Base-by-base conservation (phyloP, 2,113 vertebrate species). In the Platichthys flesus region DNA sequence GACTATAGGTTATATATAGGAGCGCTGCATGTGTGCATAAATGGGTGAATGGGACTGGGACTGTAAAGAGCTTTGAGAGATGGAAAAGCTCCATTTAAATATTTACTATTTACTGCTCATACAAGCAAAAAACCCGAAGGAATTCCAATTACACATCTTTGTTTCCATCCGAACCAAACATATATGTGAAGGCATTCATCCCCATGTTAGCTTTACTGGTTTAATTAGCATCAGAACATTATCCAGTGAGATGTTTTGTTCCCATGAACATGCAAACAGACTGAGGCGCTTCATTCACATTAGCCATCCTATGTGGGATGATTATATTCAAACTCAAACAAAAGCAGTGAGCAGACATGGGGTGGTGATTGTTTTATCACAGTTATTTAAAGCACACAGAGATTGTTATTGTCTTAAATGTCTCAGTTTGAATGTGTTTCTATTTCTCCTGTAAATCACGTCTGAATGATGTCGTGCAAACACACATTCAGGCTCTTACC, bases 281-380 rank as follows among this genome's bases (percentile, higher is more conserved):
- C 35, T 37, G 35, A 9, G 35, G 35, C 35, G 35, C 35, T 42
- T 2, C 18, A 49, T 16, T 49, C 16, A 18, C 47, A 16, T 49
- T 16, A 16, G 15, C 47, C 47, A 6, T 49, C 14, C 7, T 21
- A 3, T 20, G 52, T 54, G 8, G 51, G 51, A 20, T 5, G 78
- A 75, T 73, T 72, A 21, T 60, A 52, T 67, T 23, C 42, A 18
- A 28, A 28, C 20, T 14, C 35, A 51, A 52, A 56, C 26, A 55
- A 16, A 16, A 37, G 47, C 42, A 60, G 58, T 74, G 49, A 74
- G 55, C 3, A 7, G 57, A 65, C 52, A 51, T 18, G 37, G 13
- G 18, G 16, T 28, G n/a, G 23, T 67, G 66, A 71, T 62, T 66
- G 55, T 71, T 51, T 62, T 69, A 77, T 69, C 64, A 69, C 26